Evolutionary conservation across 1,140 invertebrate species (phyloP), one percentile per base, ranked within the genome.

Genomic region (Coenobita brevimanus): DNA sequence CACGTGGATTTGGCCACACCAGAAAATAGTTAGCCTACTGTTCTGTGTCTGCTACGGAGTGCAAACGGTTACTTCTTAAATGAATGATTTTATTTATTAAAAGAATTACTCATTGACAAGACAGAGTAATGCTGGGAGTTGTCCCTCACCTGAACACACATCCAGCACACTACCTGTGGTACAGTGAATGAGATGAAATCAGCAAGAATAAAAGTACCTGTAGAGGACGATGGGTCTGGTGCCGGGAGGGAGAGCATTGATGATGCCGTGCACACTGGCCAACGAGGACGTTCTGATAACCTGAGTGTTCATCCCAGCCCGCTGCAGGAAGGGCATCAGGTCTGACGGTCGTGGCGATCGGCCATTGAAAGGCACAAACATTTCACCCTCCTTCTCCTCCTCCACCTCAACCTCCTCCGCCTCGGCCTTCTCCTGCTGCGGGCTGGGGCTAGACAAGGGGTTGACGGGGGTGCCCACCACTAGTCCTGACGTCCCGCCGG

Each of bases 291-390:
- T 87, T 2, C 85, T 60, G 76, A 87, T 87, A 24, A 87, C 60
- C 64, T 87, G 85, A 0, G 85, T 73, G 76, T 87, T 78, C 62
- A 57, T 69, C 17, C 85, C 85, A 10, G 85, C 85, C 6, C 85
- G 76, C 33, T 36, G 27, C 6, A 87, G 60, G 73, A 81, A 69
- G 33, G 85, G 78, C 85, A 81, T 80, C 2, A 87, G 76, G 67
- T 81, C 76, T 17, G 50, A 17, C 3, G 46, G 15, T 17, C 13
- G 17, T 27, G 62, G 67, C 36, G 73, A 64, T 21, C 21, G 1
- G n/a, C 64, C 62, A 4, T 1, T 38, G 30, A 80, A 54, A 2
- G 76, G 76, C 8, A 81, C 71, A 46, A 60, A 71, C 64, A 41
- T 64, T 38, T 36, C 43, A n/a, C 80, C 75, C 46, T 75, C 50